These are phyloP conservation scores for Strongylocentrotus purpuratus DNA, from an alignment of 35 echinoderm and acorn worm genomes.

Conservation along the genomic window DNA sequence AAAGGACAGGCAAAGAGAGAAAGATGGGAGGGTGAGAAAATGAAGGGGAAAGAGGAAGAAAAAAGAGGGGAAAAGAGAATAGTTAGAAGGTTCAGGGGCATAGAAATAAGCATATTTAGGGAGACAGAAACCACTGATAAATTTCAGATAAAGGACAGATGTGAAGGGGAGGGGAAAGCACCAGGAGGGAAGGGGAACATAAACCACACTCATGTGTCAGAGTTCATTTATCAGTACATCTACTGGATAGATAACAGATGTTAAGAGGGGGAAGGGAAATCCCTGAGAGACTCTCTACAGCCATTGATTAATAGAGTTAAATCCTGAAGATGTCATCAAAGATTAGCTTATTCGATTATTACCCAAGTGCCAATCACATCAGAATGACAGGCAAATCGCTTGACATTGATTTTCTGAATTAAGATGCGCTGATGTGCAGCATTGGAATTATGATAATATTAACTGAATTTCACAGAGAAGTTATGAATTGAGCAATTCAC, in stretches of 20 bases:
- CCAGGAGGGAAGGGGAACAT: not conserved
- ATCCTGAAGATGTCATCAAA: slow-evolving; percentile 10
- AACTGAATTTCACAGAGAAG: too few species aligned
- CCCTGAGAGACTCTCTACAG: not conserved
- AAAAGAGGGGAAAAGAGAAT: too few species aligned
- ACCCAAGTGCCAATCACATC: slow-evolving; percentile 24
- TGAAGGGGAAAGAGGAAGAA: too few species aligned
- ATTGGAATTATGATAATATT: too few species aligned
- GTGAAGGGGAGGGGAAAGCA: not conserved
- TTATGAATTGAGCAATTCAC: too few species aligned
- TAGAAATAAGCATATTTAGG: too few species aligned
- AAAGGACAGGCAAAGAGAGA: too few species aligned
- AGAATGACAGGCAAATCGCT: not conserved
- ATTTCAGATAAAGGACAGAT: not conserved
- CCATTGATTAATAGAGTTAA: slow-evolving; percentile 20
- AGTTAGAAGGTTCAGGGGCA: too few species aligned
- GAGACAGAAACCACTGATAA: too few species aligned
- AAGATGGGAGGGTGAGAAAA: too few species aligned
- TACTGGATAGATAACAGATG: not conserved
- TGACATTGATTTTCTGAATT: not conserved
- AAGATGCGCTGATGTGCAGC: not conserved
- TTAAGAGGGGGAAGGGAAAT: not conserved
- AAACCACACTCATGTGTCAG: not conserved
- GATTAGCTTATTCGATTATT: not conserved
- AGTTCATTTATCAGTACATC: not conserved